Evolutionary conservation across 2,113 vertebrate species (phyloP), one percentile per base, ranked within the genome.

Genomic region (Saguinus imperator): DNA sequence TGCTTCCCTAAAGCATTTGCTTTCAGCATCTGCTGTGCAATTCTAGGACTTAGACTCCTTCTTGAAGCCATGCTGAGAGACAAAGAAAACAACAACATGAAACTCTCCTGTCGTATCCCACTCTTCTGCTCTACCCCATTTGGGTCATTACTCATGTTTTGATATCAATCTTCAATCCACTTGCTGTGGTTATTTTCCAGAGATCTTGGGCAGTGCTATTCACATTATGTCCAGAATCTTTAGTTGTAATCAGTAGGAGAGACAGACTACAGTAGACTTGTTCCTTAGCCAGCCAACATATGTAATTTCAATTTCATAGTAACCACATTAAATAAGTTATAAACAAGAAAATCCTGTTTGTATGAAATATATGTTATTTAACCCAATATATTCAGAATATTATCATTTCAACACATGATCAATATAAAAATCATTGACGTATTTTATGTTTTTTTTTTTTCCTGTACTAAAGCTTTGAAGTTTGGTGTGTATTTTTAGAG

Each of bases 301-400:
- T 50, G 1, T 50, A 57, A 48, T 43, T 76, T 86, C 52, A 91
- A 52, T 61, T 68, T 86, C 72, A 5, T 17, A 52, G 27, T 70
- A 85, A 50, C 43, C n/a, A 64, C 5, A 77, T 77, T 81, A 77
- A 89, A 66, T 3, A 72, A 73, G 43, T 17, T 72, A 90, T 43
- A 17, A 68, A 43, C 3, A 73, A 5, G 5, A 52, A 32, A 57
- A 76, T 82, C 77, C 35, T 58, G 7, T 29, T 64, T 50, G 21
- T 70, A 73, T n/a, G 55, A 76, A 76, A 91, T 72, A 70, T 91
- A 70, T 91, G 91, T 91, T 7, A 80, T 48, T 70, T 88, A 25
- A 72, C 13, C 12, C 4, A 29, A 50, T 66, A 32, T 21, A 55
- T 77, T 89, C 37, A 81, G 12, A 45, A 82, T 68, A 93, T 25